Conservation (phyloP, 2,113 vertebrate genomes). For the Mionectes macconnelli region DNA sequence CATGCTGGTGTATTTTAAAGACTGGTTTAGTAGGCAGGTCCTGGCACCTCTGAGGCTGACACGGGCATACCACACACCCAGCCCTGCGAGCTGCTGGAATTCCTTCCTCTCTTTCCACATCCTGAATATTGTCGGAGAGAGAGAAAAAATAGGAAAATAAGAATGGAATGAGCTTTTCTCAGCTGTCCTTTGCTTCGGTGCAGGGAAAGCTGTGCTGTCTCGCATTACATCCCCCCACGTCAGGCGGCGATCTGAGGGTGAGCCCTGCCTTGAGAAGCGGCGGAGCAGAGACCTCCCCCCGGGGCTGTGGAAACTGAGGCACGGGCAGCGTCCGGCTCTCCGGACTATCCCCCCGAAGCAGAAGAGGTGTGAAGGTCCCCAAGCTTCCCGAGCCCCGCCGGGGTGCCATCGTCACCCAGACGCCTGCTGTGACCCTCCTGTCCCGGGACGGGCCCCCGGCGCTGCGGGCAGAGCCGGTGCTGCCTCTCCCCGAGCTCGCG, state of each 20-base stretch:
- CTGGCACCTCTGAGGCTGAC: background rate
- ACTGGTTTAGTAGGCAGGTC: fast-evolving
- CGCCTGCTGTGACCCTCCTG: background rate
- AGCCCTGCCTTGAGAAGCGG: background rate
- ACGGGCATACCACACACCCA: fast-evolving
- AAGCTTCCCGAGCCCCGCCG: background rate
- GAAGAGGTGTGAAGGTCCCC: background rate
- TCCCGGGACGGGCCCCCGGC: background rate
- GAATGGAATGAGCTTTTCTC: background rate
- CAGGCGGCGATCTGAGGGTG: background rate
- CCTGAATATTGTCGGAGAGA: background rate
- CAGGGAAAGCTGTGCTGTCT: background rate
- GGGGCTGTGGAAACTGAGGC: constrained; percentile 14
- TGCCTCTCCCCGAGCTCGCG: background rate
- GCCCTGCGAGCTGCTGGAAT: background rate
- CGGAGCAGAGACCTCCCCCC: background rate
- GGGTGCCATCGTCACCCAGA: background rate
- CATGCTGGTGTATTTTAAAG: background rate
- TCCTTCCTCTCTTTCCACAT: background rate
- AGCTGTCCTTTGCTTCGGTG: background rate
- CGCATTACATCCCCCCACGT: fast-evolving
- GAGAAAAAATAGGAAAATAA: background rate
- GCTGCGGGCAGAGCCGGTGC: background rate
- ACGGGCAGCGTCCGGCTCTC: background rate
- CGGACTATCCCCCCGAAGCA: background rate